These are phyloP conservation scores for Pseudobourletiella spinata DNA, from an alignment of 1,140 invertebrate genomes.

Conservation along the genomic window DNA sequence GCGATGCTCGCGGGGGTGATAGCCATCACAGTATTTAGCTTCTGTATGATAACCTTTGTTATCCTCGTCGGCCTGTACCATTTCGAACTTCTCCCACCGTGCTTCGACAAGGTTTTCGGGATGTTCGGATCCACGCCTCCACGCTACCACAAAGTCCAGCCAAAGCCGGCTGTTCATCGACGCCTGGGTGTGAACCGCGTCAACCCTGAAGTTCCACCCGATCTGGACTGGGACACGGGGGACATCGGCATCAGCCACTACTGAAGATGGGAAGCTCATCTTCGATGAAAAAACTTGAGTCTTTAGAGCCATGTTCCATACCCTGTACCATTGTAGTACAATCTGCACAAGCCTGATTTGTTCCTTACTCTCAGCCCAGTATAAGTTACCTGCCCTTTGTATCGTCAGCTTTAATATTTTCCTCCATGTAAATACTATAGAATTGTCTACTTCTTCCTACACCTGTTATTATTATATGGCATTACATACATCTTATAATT, in stretches of 20 bases:
- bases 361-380: too few relatives aligned
- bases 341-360: not conserved
- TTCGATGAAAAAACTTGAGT: too few relatives aligned
- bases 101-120: conserved; percentile 8
- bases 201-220: conserved; percentile 1
- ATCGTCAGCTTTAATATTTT: too few relatives aligned
- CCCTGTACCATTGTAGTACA: too few relatives aligned
- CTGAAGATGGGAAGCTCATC: too few relatives aligned
- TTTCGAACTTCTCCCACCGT: conserved; percentile 21
- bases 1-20: conserved; percentile 21
- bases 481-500: too few relatives aligned
- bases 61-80: conserved; percentile 16
- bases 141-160: conserved; percentile 24
- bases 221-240: conserved; percentile 33
- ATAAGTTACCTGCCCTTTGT: too few relatives aligned
- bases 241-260: conserved; percentile 18
- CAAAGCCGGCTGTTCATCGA: conserved; percentile 11
- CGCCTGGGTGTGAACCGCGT: not conserved
- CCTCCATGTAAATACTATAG: too few relatives aligned
- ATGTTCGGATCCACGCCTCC: conserved; percentile 15
- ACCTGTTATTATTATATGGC: too few relatives aligned
- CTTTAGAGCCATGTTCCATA: too few relatives aligned
- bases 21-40: conserved; percentile 23
- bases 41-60: conserved; percentile 15
- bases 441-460: too few relatives aligned